These are phyloP conservation scores for Palythoa grandis DNA, from an alignment of 92 coral and sea anemone species.

Conservation along the genomic window DNA sequence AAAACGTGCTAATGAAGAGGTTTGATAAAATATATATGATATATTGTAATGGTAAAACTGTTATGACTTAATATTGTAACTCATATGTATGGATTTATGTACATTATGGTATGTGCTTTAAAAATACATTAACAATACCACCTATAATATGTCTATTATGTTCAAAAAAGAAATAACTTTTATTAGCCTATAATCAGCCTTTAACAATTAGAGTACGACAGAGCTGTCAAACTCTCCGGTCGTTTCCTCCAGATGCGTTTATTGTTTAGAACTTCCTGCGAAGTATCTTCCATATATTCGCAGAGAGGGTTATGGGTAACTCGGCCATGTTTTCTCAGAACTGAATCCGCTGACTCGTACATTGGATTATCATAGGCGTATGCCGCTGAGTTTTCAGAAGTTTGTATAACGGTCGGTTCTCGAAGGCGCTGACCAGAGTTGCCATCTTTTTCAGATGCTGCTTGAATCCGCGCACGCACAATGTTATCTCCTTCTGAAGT, in stretches of 20 bases:
- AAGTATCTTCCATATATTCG: conserved; percentile 36
- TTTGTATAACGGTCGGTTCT: conserved; percentile 54
- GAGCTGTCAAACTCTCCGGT: conserved; percentile 11
- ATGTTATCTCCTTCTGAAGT: conserved; percentile 29
- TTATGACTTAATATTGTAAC: too few species aligned
- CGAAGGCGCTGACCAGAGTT: conserved; percentile 7
- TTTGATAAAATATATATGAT: too few species aligned
- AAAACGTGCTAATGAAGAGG: too few species aligned
- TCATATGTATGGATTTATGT: too few species aligned
- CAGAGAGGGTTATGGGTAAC: conserved; percentile 62
- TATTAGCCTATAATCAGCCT: background rate
- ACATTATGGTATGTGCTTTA: too few species aligned
- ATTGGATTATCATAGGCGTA: conserved; percentile 68
- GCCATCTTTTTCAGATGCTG: background rate
- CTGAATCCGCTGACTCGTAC: conserved; percentile 69
- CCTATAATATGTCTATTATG: too few species aligned
- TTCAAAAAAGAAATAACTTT: too few species aligned
- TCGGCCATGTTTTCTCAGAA: conserved; percentile 55
- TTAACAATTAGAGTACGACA: conserved; percentile 26
- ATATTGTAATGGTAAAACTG: too few species aligned
- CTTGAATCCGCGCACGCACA: background rate
- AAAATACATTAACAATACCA: too few species aligned
- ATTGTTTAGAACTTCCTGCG: conserved; percentile 24
- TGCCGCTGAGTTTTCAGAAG: conserved; percentile 57
- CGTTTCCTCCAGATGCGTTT: conserved; percentile 34